phyloP scores from a whole-genome alignment of 2,888 invertebrate species.

The Blomia tropicalis region DNA sequence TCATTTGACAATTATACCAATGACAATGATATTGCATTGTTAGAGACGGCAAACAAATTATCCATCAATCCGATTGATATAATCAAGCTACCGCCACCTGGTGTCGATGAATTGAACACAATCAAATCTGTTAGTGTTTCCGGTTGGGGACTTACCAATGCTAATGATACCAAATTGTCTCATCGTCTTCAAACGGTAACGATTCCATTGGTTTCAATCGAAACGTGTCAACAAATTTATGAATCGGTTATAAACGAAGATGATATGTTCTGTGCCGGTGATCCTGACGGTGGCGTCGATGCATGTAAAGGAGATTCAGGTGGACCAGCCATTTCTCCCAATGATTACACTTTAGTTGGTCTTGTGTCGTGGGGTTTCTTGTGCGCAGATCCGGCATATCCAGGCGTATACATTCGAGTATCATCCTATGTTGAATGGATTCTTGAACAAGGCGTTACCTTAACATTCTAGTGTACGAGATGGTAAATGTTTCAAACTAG shows the following conservation, averaged over 20 bases:
- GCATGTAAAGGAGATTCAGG: background rate
- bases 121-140: background rate
- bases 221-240: background rate
- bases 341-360: slow-evolving; percentile 19
- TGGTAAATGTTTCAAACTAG: too few relatives aligned
- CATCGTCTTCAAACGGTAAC: background rate
- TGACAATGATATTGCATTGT: background rate
- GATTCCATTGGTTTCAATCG: background rate
- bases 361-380: slow-evolving; percentile 27
- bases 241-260: background rate
- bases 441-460: slow-evolving; percentile 12
- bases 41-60: background rate
- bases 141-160: background rate
- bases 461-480: too few relatives aligned
- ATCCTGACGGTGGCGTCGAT: background rate
- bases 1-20: background rate
- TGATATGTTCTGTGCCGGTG: slow-evolving; percentile 3
- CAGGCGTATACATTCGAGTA: slow-evolving; percentile 27
- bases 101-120: background rate
- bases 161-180: background rate
- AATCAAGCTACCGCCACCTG: background rate
- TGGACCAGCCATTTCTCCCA: background rate
- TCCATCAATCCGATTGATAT: background rate
- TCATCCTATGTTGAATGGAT: slow-evolving; percentile 25
- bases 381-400: slow-evolving; percentile 25